Evolutionary conservation across 2,888 invertebrate genomes (phyloP), one percentile per base, ranked within the genome.

Genomic region (Heliothis peltigera): DNA sequence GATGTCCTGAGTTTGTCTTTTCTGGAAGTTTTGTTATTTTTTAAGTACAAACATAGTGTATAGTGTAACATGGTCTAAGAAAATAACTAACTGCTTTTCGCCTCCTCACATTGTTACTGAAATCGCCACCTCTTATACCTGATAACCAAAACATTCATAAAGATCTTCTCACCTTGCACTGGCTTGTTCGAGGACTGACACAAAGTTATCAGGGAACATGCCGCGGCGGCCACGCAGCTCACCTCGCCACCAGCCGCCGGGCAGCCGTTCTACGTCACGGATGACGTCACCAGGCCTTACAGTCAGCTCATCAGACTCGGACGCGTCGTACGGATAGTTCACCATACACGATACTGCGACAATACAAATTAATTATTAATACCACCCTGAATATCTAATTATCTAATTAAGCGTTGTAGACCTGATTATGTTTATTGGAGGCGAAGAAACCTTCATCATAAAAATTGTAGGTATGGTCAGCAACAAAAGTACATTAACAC

Each of bases 181-280:
- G 75, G 83, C 83, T 48, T 90, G 88, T 64, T 94, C 94, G 60
- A 96, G 87, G 75, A 97, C 92, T 79, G 97, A 96, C 19, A 98
- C 98, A 95, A 98, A 98, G 92, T 98, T 98, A 89, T 98, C 98
- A 3, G 98, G 98, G 93, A 99, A 99, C 96, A 98, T 97, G 83
- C 98, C 98, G 70, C 96, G 96, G 84, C 97, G 96, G 65, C 98
- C 98, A 65, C 95, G 95, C 59, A 98, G 93, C 66, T 97, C 97
- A n/a, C 98, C 98, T 89, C 98, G 97, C 97, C 98, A 98, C 98
- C 99, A 99, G 68, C 98, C 98, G 61, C 97, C 98, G 28, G 97
- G 95, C 83, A 97, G 96, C 80, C 96, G 96, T 83, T 96, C 96
- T 57, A 98, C 98, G 86, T 97, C 97, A 75, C 96, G 96, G 82